Evolutionary conservation across 2,797 vertebrate genomes (phyloP).

Genomic region (Cossypha polioptera): DNA sequence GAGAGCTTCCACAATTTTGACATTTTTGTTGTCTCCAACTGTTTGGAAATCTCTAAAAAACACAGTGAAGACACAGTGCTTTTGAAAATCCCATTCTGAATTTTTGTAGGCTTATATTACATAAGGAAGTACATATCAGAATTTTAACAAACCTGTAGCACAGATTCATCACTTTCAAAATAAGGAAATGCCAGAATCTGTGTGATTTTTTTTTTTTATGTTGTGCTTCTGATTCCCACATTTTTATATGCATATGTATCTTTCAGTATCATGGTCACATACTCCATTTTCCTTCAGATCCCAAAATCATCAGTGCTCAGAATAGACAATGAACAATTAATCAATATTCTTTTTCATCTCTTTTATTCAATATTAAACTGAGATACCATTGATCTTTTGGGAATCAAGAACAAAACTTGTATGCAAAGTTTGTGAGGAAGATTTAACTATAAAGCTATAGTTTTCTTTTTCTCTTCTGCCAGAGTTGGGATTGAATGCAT

Average conservation of each 20-base stretch:
- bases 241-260: neutral
- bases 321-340: neutral
- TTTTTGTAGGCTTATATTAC: neutral
- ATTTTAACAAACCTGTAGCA: neutral
- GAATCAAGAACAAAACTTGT: neutral
- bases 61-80: neutral
- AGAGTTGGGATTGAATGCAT: too few relatives aligned
- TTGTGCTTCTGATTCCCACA: neutral
- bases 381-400: neutral
- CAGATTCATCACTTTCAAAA: neutral
- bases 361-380: neutral
- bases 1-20: neutral
- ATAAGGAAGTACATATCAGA: neutral
- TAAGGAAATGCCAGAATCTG: neutral
- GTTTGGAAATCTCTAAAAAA: neutral
- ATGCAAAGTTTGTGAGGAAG: neutral
- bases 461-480: too few relatives aligned
- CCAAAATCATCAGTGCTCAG: neutral
- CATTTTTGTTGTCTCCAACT: neutral
- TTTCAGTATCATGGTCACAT: neutral
- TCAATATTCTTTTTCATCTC: conserved; percentile 14
- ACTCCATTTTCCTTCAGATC: neutral
- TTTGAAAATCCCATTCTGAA: neutral
- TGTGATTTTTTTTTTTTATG: neutral
- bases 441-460: neutral